Evolutionary conservation across 2,797 vertebrate genomes (phyloP), one percentile per base, ranked within the genome.

Genomic region (Pseudomugil gertrudae): DNA sequence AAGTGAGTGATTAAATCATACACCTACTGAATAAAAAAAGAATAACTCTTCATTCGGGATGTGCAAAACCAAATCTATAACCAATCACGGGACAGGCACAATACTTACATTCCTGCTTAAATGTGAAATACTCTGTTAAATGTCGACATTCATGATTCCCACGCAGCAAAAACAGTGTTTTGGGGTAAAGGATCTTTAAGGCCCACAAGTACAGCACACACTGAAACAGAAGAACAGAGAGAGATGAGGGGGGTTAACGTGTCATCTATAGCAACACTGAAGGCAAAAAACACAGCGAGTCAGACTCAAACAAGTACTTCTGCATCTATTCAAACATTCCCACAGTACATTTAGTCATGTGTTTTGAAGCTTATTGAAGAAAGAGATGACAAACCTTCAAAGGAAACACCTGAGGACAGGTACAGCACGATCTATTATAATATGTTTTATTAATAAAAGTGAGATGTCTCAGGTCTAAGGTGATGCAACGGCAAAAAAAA

Each of bases 71-170:
- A 59, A 26, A 78, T 33, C 24, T 2, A 62, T 38, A 23, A 38
- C 29, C 33, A 63, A 55, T 50, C 24, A 77, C 29, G 58, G 50
- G 63, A 32, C n/a, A 35, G 58, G 68, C 56, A 57, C 0, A 17
- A 84, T 93, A 98, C 97, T 98, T 95, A 99, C 98, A 99, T 97
- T 99, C 97, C 94, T 99, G 97, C 91, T 98, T 99, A 96, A 99
- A 99, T 88, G 97, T 99, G 95, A 99, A 99, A 96, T 99, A 99
- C 92, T 99, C 98, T 94, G 97, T 99, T 95, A 99, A 95, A 95
- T 99, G 97, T 97, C 98, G 97, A 96, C 98, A 99, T 97, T 99
- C 97, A 93, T 99, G 98, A 90, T 99, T 99, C 95, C 98, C 98
- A 90, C 98, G 97, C 87, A 99, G 97, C 95, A 99, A 95, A 95